These are phyloP conservation scores for Cephus rjabovi DNA, from an alignment of 2,888 invertebrate species.

Conservation along the genomic window DNA sequence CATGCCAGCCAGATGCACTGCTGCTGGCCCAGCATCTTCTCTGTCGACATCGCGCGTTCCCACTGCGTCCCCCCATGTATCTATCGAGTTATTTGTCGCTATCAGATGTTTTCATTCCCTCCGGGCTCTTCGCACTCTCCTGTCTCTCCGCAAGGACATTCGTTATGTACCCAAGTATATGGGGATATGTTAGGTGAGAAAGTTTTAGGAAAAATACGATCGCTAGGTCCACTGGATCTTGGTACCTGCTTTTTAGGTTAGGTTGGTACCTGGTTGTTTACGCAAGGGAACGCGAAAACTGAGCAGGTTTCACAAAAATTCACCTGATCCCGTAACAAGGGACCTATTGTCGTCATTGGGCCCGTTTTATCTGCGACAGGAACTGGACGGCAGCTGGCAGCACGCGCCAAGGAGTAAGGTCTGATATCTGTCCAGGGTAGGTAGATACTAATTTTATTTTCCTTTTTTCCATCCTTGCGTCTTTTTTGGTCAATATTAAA, in stretches of 20 bases:
- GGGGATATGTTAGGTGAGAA: background rate
- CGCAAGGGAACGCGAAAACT: slow-evolving; percentile 5
- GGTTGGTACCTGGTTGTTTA: background rate
- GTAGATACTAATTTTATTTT: background rate
- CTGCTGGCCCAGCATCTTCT: background rate
- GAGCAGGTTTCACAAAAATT: slow-evolving; percentile 52
- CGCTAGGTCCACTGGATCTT: background rate
- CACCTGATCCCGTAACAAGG: slow-evolving; percentile 59
- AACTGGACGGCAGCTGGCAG: slow-evolving; percentile 55
- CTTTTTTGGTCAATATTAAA: background rate
- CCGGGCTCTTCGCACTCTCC: background rate
- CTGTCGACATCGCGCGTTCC: background rate
- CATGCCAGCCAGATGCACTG: background rate
- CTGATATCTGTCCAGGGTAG: slow-evolving; percentile 31
- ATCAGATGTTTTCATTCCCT: slow-evolving; percentile 24
- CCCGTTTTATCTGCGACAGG: slow-evolving; percentile 43
- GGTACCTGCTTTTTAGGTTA: slow-evolving; percentile 1
- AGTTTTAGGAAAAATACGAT: background rate
- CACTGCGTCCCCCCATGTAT: slow-evolving; percentile 11
- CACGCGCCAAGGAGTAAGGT: slow-evolving; percentile 59
- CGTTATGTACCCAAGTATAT: slow-evolving; percentile 11
- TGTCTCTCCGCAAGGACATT: background rate
- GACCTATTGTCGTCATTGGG: slow-evolving; percentile 48
- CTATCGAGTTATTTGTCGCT: slow-evolving; percentile 24
- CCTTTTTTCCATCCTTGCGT: slow-evolving; percentile 24